Percentiles rank a stretch among this genome's conserved stretches.
Conservation (phyloP, 2,797 vertebrate species). For the Borostomias antarcticus region DNA sequence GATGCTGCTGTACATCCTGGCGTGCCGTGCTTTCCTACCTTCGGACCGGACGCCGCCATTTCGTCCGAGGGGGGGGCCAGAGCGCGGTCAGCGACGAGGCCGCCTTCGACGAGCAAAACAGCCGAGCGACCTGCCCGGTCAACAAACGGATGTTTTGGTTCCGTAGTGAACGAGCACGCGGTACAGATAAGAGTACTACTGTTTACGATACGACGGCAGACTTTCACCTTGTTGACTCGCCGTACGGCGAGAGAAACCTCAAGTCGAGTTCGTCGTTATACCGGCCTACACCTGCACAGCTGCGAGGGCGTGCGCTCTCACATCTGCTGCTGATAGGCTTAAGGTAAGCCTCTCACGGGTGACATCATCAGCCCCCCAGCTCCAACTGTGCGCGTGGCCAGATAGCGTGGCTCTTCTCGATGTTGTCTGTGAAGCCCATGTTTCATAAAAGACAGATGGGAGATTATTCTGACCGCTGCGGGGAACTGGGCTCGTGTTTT, state of each 20-base stretch:
- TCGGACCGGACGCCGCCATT: no score
- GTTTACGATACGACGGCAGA: constrained; percentile 11
- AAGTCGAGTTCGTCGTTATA: no score
- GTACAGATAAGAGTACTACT: no score
- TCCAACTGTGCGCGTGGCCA: constrained; percentile 11
- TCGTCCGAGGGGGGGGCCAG: no score
- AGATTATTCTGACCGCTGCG: not conserved
- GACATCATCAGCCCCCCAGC: constrained; percentile 41
- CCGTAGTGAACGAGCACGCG: no score
- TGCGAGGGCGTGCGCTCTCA: constrained; percentile 1
- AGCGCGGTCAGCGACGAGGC: no score
- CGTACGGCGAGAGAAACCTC: no score
- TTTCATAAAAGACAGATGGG: no score
- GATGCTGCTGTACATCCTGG: not conserved
- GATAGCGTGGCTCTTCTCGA: not conserved
- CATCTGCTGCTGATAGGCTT: constrained; percentile 42
- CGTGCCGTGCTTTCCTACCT: no score
- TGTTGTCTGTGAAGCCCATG: not conserved
- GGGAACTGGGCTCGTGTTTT: not conserved
- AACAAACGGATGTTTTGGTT: no score
- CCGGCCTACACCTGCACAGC: not conserved
- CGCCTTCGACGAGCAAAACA: no score
- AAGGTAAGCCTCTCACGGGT: constrained; percentile 45
- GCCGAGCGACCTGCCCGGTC: no score
- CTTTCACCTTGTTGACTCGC: constrained; percentile 26